Evolutionary conservation across 2,797 vertebrate genomes (phyloP).

Genomic region (Lagorchestes hirsutus): DNA sequence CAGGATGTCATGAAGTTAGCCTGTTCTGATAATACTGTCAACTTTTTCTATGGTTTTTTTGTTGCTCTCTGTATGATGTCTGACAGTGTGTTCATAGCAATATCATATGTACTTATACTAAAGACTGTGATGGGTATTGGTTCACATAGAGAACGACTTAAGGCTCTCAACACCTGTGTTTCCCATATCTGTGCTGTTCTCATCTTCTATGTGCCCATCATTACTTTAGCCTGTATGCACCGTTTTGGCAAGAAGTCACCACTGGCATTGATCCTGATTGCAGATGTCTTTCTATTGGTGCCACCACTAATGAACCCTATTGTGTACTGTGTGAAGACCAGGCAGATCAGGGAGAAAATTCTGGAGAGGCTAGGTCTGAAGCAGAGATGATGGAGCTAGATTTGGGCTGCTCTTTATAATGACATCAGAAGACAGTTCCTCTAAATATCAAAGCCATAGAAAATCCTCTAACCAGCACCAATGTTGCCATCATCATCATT

Average conservation of each 20-base stretch:
- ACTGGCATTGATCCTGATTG: constrained; percentile 47
- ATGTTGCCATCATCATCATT: background rate
- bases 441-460: background rate
- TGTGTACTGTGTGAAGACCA: constrained; percentile 57
- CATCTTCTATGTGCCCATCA: constrained; percentile 47
- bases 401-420: background rate
- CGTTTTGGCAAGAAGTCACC: constrained; percentile 49
- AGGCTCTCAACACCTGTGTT: constrained; percentile 57
- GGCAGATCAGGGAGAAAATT: constrained; percentile 51
- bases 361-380: constrained; percentile 47
- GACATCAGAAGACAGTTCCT: background rate
- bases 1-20: constrained; percentile 74
- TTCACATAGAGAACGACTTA: constrained; percentile 45
- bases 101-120: constrained; percentile 64
- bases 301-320: constrained; percentile 64
- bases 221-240: constrained; percentile 50
- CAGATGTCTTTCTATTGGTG: constrained; percentile 56
- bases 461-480: background rate
- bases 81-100: constrained; percentile 50
- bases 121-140: constrained; percentile 50
- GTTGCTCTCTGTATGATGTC: constrained; percentile 58
- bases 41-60: constrained; percentile 61
- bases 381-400: background rate
- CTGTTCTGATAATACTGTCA: constrained; percentile 53
- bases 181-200: constrained; percentile 60